Base-by-base conservation (phyloP, 2,113 vertebrate genomes). In the Chelonoidis abingdonii region DNA sequence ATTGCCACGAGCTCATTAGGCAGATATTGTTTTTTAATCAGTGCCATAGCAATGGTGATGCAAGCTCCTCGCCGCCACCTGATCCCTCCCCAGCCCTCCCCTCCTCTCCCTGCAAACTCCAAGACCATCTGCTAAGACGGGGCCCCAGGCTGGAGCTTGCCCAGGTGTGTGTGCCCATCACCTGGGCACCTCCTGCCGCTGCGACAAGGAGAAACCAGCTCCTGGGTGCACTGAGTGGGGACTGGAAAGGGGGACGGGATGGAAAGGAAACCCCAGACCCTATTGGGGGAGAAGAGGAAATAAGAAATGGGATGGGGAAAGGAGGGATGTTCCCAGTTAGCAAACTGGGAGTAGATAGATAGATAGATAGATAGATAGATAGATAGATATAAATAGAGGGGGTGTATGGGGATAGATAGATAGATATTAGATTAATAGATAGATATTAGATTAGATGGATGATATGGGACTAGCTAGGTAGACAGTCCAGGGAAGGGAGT, bases 31-130 rank as follows among this genome's bases (percentile, higher is more conserved):
- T 97, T 96, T 95, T 93, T 98, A 97, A 98, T 98, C 97, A 97
- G 97, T 97, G 95, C 98, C 97, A 97, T 97, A 97, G 98, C 97
- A 97, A 98, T 98, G 97, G 97, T 57, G 96, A 97, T 96, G 97
- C 94, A 95, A 98, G 96, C 92, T 69, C 19, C 83, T 65, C 81
- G 10, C 91, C 1, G 89, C 97, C 98, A 98, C 98, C 98, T 98
- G 98, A 97, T 96, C 98, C 98, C 96, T 83, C 91, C 75, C 88
- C 95, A 80, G 17, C 25, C 10, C 89, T 50, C 95, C 90, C 94
- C 97, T 97, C 89, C 86, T 75, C 92, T 87, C 89, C 94, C 94
- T 89, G 97, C 96, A 89, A 81, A 93, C 97, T 87, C 96, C 2
- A 49, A 92, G 94, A 91, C 98, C 98, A 98, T 98, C 98, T 98